Percentiles rank a stretch among this genome's conserved stretches.
phyloP scores from a whole-genome alignment of 2,797 vertebrate genomes.

The Leucoraja ocellata region DNA sequence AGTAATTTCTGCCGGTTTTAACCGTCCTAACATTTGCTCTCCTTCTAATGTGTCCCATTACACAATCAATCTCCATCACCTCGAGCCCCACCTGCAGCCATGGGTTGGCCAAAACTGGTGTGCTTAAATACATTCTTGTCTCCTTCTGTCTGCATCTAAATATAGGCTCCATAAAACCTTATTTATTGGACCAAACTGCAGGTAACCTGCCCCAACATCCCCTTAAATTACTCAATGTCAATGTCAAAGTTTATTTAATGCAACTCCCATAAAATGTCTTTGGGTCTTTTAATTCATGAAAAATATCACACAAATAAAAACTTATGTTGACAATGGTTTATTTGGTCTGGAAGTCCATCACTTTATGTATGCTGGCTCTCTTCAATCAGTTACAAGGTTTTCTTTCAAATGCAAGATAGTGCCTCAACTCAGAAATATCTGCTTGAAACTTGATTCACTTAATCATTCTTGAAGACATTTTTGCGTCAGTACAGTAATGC shows the following conservation, averaged over 20 bases:
- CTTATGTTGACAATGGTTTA: neutral
- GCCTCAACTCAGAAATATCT: neutral
- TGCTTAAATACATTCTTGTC: neutral
- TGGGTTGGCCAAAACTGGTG: neutral
- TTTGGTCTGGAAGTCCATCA: neutral
- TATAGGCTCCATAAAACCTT: neutral
- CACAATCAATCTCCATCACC: neutral
- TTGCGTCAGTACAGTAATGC: neutral
- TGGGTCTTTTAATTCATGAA: neutral
- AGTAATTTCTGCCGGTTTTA: neutral
- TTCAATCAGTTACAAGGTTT: neutral
- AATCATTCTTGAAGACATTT: neutral
- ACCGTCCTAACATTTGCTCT: neutral
- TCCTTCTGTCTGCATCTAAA: neutral
- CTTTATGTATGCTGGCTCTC: neutral
- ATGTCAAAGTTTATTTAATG: neutral
- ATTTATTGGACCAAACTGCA: neutral
- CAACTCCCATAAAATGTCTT: neutral
- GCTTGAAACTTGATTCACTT: neutral
- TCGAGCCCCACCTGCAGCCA: neutral
- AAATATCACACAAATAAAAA: neutral
- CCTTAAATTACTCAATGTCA: neutral
- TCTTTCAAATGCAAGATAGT: neutral
- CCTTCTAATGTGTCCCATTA: neutral
- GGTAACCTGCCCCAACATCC: neutral